Base-by-base conservation (phyloP, 2,888 invertebrate genomes). In the Isoperla grammatica region DNA sequence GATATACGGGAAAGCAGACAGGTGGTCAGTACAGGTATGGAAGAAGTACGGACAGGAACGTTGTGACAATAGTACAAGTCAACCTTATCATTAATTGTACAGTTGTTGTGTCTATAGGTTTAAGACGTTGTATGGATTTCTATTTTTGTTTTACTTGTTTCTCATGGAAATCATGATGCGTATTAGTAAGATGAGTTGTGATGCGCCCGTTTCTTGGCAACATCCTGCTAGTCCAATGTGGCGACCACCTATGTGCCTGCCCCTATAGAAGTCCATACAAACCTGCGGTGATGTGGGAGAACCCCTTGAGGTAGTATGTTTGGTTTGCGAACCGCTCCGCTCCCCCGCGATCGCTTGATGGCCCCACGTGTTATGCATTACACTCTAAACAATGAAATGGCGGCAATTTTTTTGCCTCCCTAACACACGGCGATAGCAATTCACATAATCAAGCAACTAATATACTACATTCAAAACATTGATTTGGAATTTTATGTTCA, bases 371-470 rank as follows among this genome's bases (percentile, higher is more conserved):
- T 12, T 17, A 19, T 53, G 53, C 53, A 53, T 53, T 53, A 53
- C 53, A 29, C 29, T 53, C 53, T 53, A 53, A 53, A 53, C 53
- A 53, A 53, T 53, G 53, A 53, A 53, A 53, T 17, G 53, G 53
- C 39, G 53, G 39, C 53, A 53, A 53, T 37, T 53, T 35, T 53
- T 53, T 39, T 53, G 53, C 53, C 53, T 13, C 39, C 53, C 53
- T 37, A 53, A 37, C 53, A 53, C 45, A 45, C 15, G 17, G 19
- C 45, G 45, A 17, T 19, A 17, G 45, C 45, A 45, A 15, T 40
- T 40, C 13, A 13, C 15, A 45, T 45, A 19, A 45, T 45, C 45
- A 45, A 45, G 45, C 45, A 45, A 45, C 45, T 45, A 45, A 45
- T 8, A 19, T 11, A 45, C n/a, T 40, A 29, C 29, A 29, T 29